Conservation (phyloP, 1,140 invertebrate species). For the Apis florea region DNA sequence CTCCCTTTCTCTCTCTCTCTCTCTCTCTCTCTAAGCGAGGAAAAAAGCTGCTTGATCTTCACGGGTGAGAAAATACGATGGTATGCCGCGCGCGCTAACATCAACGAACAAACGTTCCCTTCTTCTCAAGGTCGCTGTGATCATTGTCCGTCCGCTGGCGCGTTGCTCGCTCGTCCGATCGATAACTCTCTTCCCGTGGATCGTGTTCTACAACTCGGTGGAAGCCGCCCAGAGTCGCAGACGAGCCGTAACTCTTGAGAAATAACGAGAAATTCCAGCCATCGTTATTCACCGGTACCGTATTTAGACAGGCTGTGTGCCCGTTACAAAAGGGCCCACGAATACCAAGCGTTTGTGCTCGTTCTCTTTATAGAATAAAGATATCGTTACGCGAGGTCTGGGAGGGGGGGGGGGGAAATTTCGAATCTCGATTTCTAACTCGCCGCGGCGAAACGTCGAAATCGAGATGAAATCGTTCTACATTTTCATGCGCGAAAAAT, state of each 20-base stretch:
- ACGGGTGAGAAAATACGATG: constrained; percentile 56
- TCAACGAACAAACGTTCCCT: constrained; percentile 56
- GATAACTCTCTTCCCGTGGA: constrained; percentile 33
- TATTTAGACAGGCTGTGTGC: constrained; percentile 28
- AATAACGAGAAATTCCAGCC: constrained; percentile 39
- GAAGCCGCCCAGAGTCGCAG: constrained; percentile 19
- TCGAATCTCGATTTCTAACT: not conserved
- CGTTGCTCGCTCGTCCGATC: constrained; percentile 44
- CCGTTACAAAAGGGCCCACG: not conserved
- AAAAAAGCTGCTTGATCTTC: constrained; percentile 44
- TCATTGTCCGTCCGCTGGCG: constrained; percentile 39
- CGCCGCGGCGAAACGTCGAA: not conserved
- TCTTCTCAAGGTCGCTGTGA: constrained; percentile 52
- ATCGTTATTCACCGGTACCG: constrained; percentile 23
- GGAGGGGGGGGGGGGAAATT: too few species aligned
- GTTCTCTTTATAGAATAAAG: not conserved
- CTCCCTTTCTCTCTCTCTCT: not conserved
- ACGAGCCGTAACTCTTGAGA: not conserved
- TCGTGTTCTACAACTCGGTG: constrained; percentile 12
- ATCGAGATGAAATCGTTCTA: constrained; percentile 8
- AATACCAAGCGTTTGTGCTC: not conserved
- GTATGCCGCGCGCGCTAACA: constrained; percentile 42
- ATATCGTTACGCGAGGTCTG: not conserved
- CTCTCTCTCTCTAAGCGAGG: not conserved
- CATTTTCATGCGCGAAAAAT: not conserved